Evolutionary conservation across 2,888 invertebrate genomes (phyloP), one percentile per base, ranked within the genome.

Genomic region (Lasioglossum zephyrum): DNA sequence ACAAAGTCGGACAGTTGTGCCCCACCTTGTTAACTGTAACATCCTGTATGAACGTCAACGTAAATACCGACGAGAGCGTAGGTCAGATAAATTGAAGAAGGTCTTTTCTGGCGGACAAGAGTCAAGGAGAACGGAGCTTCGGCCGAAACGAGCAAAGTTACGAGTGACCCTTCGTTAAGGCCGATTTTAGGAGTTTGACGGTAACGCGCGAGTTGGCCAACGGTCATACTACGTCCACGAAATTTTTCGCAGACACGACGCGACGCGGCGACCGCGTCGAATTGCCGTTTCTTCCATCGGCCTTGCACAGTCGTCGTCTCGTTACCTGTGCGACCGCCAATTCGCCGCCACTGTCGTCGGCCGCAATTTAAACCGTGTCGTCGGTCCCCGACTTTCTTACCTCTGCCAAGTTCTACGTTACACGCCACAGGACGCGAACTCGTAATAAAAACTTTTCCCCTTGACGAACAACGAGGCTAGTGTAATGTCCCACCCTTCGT

Each of bases 281-380:
- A 44, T 49, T 53, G 39, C 60, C 31, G 53, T 60, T 18, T 73
- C 79, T 69, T 31, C 31, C 76, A 63, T 63, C 70, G 73, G 63
- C 75, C 73, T 41, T 70, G 74, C 60, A 16, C 31, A 13, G 31
- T 63, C 36, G 44, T 60, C 79, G 73, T 85, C 85, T 77, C 78
- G 85, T 89, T 87, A 85, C 87, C 83, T 78, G 85, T 72, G 85
- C 73, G 73, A 85, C 87, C 87, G 63, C 73, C 81, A 73, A 82
- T 85, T 79, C 87, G 41, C 63, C 73, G 75, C 36, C 73, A 39
- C 47, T 47, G 77, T 57, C 73, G 73, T n/a, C 69, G 47, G 63
- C n/a, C 70, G 78, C 89, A 84, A 87, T 89, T 87, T 89, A 89
- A 87, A 87, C 70, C 80, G 70, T 69, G 79, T 83, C 77, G 81